Evolutionary conservation across 2,797 vertebrate species (phyloP).

Genomic region (Graptemys geographica): DNA sequence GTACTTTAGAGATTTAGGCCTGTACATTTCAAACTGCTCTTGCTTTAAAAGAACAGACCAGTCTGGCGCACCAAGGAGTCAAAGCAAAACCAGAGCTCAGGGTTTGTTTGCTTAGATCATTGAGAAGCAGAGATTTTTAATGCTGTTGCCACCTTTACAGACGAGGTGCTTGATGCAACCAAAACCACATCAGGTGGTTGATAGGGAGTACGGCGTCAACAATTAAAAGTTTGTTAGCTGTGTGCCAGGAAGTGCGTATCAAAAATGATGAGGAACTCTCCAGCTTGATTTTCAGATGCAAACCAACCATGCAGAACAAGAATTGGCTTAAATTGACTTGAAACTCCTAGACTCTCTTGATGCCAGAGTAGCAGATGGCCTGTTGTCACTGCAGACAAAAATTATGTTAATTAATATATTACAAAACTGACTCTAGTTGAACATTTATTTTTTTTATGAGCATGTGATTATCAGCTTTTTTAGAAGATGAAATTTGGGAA

Average conservation of each 20-base stretch:
- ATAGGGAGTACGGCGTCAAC: not conserved
- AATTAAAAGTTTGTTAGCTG: constrained; percentile 11
- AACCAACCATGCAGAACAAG: not conserved
- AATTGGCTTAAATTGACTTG: constrained; percentile 32
- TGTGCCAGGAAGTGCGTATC: not conserved
- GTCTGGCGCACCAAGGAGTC: not conserved
- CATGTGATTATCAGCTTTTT: constrained; percentile 55
- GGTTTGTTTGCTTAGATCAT: not conserved
- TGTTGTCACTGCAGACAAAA: constrained; percentile 69
- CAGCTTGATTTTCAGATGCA: constrained; percentile 31
- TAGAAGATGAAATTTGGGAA: constrained; percentile 55
- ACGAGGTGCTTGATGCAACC: not conserved
- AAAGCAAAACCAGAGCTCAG: not conserved
- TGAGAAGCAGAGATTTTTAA: not conserved
- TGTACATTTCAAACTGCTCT: not conserved
- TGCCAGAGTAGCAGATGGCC: constrained; percentile 71
- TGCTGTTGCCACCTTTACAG: not conserved
- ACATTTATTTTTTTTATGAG: constrained; percentile 47
- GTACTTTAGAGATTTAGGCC: not conserved
- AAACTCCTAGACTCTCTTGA: not conserved
- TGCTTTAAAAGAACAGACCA: not conserved
- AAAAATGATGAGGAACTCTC: not conserved
- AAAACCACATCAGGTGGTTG: not conserved
- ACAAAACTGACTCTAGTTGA: constrained; percentile 62
- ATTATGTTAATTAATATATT: constrained; percentile 75